Base-by-base conservation (phyloP, 2,113 vertebrate genomes). In the Thoracochromis brauschi region DNA sequence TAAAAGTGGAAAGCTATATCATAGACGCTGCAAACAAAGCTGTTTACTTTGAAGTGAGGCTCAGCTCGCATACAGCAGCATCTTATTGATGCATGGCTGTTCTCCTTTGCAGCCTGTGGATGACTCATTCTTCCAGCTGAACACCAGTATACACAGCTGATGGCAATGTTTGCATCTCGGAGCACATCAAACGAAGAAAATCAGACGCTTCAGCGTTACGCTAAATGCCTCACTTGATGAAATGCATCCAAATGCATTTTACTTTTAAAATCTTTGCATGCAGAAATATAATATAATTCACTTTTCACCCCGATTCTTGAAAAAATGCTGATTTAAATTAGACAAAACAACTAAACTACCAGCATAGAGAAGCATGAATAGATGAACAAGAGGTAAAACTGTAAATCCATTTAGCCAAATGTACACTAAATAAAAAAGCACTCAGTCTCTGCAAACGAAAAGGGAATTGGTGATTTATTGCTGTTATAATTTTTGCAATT, bases 71-170 rank as follows among this genome's bases (percentile, higher is more conserved):
- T 60, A 73, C 33, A 58, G 88, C 80, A 85, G 73, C 83, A 87
- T 80, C 85, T 90, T 84, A 73, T 71, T 84, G 91, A 89, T 89
- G 87, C 91, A 83, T 85, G 87, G 73, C 68, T 86, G 83, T 85
- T 87, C 85, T 87, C 51, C 58, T 88, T 75, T 31, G 78, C 80
- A 93, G 91, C 51, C 68, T 35, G 84, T 31, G 60, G 82, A 89
- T 92, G 91, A 91, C 84, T 94, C 90, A 93, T 54, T 47, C 86
- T 47, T 84, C 85, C 42, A 16, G 86, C 84, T 17, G 24, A 90
- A 87, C 26, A 79, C 10, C 9, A 82, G 82, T 54, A 82, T 71
- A 58, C 60, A 80, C 83, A 73, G 89, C 88, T 81, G 35, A 89
- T 55, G 88, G 86, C 85, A 42, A 88, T 49, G 87, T 88, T 88